These are phyloP conservation scores for Haliclona indistincta DNA, from an alignment of 37 sponge, comb jelly and placozoan species.

Conservation along the genomic window DNA sequence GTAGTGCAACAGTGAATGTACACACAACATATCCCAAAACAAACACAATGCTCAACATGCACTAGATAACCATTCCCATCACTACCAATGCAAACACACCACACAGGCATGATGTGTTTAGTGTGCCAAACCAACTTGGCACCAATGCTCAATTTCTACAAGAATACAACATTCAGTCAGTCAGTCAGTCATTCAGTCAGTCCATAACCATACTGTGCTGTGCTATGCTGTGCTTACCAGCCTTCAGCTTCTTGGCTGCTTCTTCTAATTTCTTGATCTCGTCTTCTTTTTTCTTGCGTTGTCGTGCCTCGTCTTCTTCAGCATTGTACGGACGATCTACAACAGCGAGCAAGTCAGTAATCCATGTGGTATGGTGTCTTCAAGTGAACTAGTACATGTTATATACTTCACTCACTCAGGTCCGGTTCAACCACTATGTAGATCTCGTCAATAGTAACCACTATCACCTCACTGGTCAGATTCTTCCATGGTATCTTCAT, in stretches of 20 bases:
- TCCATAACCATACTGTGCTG: background rate
- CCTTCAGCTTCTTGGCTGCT: slow-evolving; percentile 63
- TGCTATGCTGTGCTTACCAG: slow-evolving; percentile 37
- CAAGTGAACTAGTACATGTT: background rate
- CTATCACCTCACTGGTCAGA: slow-evolving; percentile 69
- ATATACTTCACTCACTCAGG: slow-evolving; percentile 20
- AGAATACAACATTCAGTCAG: no score
- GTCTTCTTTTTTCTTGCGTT: slow-evolving; percentile 64
- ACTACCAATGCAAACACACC: no score
- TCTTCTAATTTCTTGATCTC: slow-evolving; percentile 64
- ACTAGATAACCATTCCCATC: no score
- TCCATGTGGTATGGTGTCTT: background rate
- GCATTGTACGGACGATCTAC: slow-evolving; percentile 48
- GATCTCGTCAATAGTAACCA: slow-evolving; percentile 69
- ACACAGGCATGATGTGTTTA: no score
- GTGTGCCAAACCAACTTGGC: no score
- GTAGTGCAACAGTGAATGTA: no score
- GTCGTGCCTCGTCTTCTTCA: slow-evolving; percentile 49
- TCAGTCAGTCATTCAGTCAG: background rate
- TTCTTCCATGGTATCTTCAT: slow-evolving; percentile 88
- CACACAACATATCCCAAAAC: no score
- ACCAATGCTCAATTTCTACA: no score
- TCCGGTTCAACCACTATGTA: slow-evolving; percentile 66
- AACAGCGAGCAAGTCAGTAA: background rate
- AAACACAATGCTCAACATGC: no score